These are phyloP conservation scores for Dunckerocampus dactyliophorus DNA, from an alignment of 2,113 vertebrate genomes.

Conservation along the genomic window DNA sequence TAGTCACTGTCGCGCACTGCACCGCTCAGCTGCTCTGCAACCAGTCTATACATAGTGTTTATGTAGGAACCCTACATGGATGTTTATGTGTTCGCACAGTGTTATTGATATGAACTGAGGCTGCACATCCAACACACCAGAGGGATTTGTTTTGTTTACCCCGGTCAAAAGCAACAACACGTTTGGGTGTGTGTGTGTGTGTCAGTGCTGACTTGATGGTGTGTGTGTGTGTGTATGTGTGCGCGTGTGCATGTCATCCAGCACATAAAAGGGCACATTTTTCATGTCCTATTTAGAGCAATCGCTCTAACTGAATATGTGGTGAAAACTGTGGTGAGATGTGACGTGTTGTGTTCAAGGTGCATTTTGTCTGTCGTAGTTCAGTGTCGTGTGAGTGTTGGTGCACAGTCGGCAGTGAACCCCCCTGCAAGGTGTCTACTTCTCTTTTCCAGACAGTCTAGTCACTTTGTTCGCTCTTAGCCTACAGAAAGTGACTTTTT, in stretches of 20 bases:
- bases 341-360: slow-evolving; percentile 61
- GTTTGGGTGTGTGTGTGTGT: neutral
- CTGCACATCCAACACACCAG: slow-evolving; percentile 15
- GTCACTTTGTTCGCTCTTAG: too few species aligned
- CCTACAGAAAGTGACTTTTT: neutral
- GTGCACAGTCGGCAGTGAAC: too few species aligned
- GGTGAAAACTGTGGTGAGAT: slow-evolving; percentile 53
- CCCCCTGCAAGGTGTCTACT: too few species aligned
- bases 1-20: slow-evolving; percentile 7
- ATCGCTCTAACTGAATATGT: slow-evolving; percentile 33
- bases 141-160: slow-evolving; percentile 1
- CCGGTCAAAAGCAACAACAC: neutral
- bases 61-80: slow-evolving; percentile 43
- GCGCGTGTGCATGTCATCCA: neutral
- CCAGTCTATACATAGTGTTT: slow-evolving; percentile 43
- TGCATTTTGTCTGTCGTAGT: slow-evolving; percentile 44
- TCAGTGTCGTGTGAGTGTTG: slow-evolving; percentile 29
- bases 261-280: slow-evolving; percentile 25
- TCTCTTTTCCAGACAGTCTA: too few species aligned
- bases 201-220: neutral
- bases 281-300: slow-evolving; percentile 19
- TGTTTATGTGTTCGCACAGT: slow-evolving; percentile 33
- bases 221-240: neutral
- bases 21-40: too few species aligned
- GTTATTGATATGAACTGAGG: slow-evolving; percentile 57